Evolutionary conservation across 2,113 vertebrate genomes (phyloP), one percentile per base, ranked within the genome.

Genomic region (Myotis yumanensis): DNA sequence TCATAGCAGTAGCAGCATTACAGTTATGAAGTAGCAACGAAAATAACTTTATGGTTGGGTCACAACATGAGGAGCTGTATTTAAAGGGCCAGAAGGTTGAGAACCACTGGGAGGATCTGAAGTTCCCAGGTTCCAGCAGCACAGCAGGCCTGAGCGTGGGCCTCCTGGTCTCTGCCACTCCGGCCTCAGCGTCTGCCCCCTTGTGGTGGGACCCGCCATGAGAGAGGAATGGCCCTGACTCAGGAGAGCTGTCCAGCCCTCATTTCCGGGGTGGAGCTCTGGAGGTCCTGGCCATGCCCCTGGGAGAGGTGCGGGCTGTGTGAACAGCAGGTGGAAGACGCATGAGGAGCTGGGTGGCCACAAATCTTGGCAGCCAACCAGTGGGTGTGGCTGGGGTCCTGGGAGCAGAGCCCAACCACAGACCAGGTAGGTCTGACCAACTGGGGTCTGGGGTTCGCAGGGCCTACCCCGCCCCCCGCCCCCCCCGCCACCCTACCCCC

Each of bases 251-350:
- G 20, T 11, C 76, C 22, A 30, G 8, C 69, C 28, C 40, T 43
- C 25, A 7, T 69, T 72, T 64, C 48, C 48, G 5, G 18, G 37
- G 0, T 4, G 9, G 59, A 93, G 37, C 17, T 30, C 8, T 5
- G 5, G 10, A 32, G 46, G 48, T 75, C n/a, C 40, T 51, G 25
- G 62, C 32, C 28, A 40, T 4, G 0, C 5, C 1, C 18, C 28
- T 0, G 1, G 48, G 37, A 10, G 28, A 9, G 17, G 37, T 8
- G 16, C 23, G 40, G n/a, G 32, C 51, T 51, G 0, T 25, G 17
- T 16, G 79, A 32, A 28, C 11, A 37, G 23, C 25, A 86, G 81
- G 32, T 57, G 46, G 40, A 64, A 51, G n/a, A 48, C 28, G 11
- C 16, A 0, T 15, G 15, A 48, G 52, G 25, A 40, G 2, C 57